A percentile compares a stretch with the other conserved stretches of the same genome.
Conservation (phyloP, 2,113 vertebrate species). For the Gobiocypris rarus region DNA sequence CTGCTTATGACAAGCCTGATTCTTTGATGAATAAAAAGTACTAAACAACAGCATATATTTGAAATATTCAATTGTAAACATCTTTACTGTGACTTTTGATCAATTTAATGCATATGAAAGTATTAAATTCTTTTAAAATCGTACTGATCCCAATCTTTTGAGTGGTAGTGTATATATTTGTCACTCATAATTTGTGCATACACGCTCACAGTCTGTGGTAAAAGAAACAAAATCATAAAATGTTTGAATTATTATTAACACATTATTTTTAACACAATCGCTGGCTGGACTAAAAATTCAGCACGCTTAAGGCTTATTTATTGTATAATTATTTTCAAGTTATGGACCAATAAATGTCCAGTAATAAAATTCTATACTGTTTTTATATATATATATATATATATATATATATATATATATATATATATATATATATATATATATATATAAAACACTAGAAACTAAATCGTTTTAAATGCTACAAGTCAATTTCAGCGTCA, state of each 20-base stretch:
- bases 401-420: too few relatives aligned
- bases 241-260: background rate
- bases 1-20: too few relatives aligned
- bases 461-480: too few relatives aligned
- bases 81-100: too few relatives aligned
- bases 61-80: too few relatives aligned
- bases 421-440: too few relatives aligned
- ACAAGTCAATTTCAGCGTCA: background rate
- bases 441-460: too few relatives aligned
- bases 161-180: background rate
- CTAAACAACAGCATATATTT: too few relatives aligned
- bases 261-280: background rate
- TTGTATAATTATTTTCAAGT: background rate
- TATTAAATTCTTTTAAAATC: background rate
- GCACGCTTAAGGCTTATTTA: background rate
- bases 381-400: too few relatives aligned
- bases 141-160: background rate
- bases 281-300: background rate
- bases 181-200: background rate
- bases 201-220: background rate
- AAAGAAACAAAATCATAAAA: background rate
- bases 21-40: too few relatives aligned
- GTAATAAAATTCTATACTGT: background rate
- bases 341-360: background rate
- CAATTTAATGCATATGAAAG: too few relatives aligned